Evolutionary conservation across 1,140 invertebrate species (phyloP), one percentile per base, ranked within the genome.

Genomic region (Ylistrum balloti): DNA sequence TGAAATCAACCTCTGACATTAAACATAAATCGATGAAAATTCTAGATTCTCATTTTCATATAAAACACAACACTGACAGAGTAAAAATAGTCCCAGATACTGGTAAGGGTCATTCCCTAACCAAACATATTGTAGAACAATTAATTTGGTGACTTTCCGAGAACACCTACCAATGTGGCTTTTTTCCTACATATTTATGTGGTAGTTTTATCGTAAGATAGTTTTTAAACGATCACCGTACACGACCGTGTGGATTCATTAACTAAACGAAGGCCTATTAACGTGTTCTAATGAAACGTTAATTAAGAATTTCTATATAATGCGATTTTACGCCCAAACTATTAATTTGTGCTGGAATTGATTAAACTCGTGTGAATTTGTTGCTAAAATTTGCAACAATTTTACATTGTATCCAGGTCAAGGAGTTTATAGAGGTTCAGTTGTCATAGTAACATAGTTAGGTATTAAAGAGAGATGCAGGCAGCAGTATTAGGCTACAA

Each of bases 251-350:
- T 28, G 56, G 56, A 74, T 74, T 74, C 56, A 28, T 74, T 74
- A 74, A 74, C 56, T n/a, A 28, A 74, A 74, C 28, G 56, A 74
- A 74, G 5, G 56, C 11, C 56, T n/a, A 74, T 74, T 74, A 74
- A n/a, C 15, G 28, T 74, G 20, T n/a, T 74, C 56, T 74, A 74
- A 74, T 74, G 22, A 74, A 74, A 74, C 56, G n/a, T 74, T 74
- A 74, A 74, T 74, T 74, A 74, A 74, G 56, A 74, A 74, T 74
- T 74, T 74, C 56, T 74, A 74, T 74, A 74, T 74, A 74, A 74
- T 74, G 56, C 56, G 56, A 74, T 74, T 74, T 74, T 74, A 74
- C 56, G 56, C 56, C 22, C 22, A 74, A 74, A 74, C n/a, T 28
- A 74, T 74, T 74, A 74, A 74, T 74, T 74, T 74, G 56, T 74